Conservation (phyloP, 2,797 vertebrate genomes). For the Cirrhinus mrigala region DNA sequence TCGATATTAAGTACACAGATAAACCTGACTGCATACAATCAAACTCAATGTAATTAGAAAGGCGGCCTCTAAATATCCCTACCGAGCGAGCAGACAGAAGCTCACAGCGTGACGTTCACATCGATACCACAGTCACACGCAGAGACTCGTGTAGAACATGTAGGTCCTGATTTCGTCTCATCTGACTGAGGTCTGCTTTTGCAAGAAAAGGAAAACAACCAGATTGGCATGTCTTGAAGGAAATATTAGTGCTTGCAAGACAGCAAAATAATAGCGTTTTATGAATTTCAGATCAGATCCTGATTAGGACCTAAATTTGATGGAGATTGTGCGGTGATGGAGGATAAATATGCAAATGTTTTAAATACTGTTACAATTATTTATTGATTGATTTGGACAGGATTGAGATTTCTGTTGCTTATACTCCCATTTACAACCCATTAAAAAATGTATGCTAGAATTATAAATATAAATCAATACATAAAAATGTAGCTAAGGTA, state of each 20-base stretch:
- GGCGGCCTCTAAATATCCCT: conserved; percentile 26
- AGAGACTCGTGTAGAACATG: conserved; percentile 9
- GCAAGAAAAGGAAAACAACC: neutral
- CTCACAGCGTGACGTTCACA: conserved; percentile 40
- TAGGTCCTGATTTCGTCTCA: neutral
- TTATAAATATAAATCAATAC: neutral
- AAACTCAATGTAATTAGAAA: conserved; percentile 45
- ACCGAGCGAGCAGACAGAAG: conserved; percentile 25
- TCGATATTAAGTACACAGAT: conserved; percentile 43
- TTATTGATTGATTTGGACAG: neutral
- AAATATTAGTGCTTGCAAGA: neutral
- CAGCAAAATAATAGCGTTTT: neutral
- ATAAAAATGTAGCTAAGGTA: neutral
- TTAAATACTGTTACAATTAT: neutral
- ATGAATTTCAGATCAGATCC: neutral
- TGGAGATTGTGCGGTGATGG: neutral
- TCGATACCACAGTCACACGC: conserved; percentile 32
- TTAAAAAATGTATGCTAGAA: neutral
- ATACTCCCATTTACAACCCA: neutral
- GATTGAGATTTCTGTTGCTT: neutral
- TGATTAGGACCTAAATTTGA: neutral
- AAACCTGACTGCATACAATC: conserved; percentile 30
- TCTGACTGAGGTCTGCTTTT: conserved; percentile 16
- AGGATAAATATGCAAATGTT: neutral
- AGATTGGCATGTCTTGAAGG: neutral